phyloP scores from a whole-genome alignment of 2,888 invertebrate genomes.

The Sphaerophoria rueppellii region DNA sequence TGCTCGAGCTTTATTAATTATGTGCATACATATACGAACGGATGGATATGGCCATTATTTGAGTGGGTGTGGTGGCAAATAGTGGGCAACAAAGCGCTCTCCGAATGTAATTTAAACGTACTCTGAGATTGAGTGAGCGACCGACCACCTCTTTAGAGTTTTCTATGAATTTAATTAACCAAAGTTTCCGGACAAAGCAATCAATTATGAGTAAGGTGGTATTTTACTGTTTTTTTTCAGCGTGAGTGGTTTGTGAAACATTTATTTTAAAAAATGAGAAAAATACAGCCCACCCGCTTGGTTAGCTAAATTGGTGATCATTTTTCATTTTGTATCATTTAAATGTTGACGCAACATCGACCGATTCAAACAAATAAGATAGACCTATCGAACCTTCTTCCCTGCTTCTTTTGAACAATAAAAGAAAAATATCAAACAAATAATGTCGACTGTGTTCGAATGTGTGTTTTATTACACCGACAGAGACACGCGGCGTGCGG shows the following conservation, averaged over 20 bases:
- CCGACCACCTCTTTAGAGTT: constrained; percentile 44
- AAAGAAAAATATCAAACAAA: constrained; percentile 29
- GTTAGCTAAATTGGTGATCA: constrained; percentile 47
- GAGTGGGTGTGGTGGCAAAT: constrained; percentile 53
- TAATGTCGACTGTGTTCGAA: constrained; percentile 30
- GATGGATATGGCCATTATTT: constrained; percentile 3
- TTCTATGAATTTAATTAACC: constrained; percentile 51
- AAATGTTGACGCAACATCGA: constrained; percentile 33
- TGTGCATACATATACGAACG: background rate
- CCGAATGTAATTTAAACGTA: constrained; percentile 34
- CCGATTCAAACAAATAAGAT: background rate
- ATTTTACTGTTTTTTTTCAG: constrained; percentile 19
- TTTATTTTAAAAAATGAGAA: background rate
- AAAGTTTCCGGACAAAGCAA: constrained; percentile 26
- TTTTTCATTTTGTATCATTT: constrained; percentile 60
- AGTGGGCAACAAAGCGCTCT: constrained; percentile 28
- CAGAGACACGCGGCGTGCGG: constrained; percentile 8
- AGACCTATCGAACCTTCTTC: background rate
- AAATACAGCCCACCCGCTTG: constrained; percentile 45
- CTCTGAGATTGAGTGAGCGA: constrained; percentile 30
- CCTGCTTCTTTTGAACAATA: constrained; percentile 16
- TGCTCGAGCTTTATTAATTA: background rate
- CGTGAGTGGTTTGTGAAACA: too few species aligned
- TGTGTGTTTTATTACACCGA: constrained; percentile 33
- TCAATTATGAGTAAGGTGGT: constrained; percentile 37